These are phyloP conservation scores for Seriola dumerili DNA, from an alignment of 2,113 vertebrate species.

Conservation along the genomic window DNA sequence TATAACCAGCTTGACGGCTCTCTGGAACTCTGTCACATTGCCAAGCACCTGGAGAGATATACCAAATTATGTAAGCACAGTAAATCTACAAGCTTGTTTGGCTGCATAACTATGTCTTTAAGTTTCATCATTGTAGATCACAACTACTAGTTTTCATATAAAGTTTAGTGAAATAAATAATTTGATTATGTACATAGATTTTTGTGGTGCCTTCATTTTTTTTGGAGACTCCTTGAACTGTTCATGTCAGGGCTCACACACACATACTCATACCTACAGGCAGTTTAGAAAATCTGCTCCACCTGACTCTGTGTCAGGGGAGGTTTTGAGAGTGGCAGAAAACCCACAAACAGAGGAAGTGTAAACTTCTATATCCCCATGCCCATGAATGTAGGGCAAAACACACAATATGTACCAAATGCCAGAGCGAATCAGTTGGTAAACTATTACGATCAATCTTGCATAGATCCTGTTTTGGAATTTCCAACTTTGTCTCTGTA, in stretches of 20 bases:
- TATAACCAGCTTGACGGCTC: constrained; percentile 96
- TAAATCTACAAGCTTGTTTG: too few relatives aligned
- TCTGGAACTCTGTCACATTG: constrained; percentile 96
- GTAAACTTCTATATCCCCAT: background rate
- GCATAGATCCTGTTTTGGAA: background rate
- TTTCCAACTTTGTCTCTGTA: background rate
- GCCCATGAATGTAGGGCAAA: background rate
- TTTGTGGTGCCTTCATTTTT: too few relatives aligned
- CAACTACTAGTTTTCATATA: too few relatives aligned
- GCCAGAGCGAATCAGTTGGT: background rate
- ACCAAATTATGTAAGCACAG: background rate
- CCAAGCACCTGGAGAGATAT: constrained; percentile 90
- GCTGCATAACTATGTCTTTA: too few relatives aligned
- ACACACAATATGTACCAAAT: background rate
- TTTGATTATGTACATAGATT: too few relatives aligned
- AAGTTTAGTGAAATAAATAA: too few relatives aligned
- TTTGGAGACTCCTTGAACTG: too few relatives aligned
- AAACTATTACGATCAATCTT: background rate
- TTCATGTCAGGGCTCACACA: too few relatives aligned
- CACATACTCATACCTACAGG: background rate
- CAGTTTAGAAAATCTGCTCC: background rate
- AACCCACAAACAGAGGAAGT: constrained; percentile 29
- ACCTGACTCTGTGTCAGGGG: background rate
- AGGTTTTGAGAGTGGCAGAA: background rate
- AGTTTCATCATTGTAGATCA: too few relatives aligned